Evolutionary conservation across 64 coral and sea anemone genomes (phyloP), one percentile per base, ranked within the genome.

Genomic region (Pachyseris speciosa): DNA sequence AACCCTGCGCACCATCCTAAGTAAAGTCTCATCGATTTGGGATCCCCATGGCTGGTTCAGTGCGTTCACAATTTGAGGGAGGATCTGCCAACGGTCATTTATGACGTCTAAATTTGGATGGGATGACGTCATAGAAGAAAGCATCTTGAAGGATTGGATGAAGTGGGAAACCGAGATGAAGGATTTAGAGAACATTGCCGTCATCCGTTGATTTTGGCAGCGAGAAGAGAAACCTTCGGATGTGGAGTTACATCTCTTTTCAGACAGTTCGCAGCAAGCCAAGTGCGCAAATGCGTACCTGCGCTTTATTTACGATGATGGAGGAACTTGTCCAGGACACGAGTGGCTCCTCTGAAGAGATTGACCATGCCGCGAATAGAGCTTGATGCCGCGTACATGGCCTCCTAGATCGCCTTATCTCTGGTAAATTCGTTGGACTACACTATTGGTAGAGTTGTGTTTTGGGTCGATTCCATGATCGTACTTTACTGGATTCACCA

Each of bases 391-490:
- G 68, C 51, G 29, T 31, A 13, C 28, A 74, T 85, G 30, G 45
- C 74, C 4, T 33, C 80, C 16, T 27, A 53, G 74, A 66, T 92
- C 32, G 67, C 67, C 38, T 30, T n/a, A 7, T 61, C 77, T 12
- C 41, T 64, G 57, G 19, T 30, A 37, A 61, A 75, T 64, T 64
- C 79, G 17, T 27, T 63, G 69, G 12, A 45, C 17, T 40, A 57
- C 32, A 15, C 33, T n/a, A 68, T 48, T 57, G n/a, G 9, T 30
- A 45, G 51, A 60, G 59, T 72, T 40, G 24, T 64, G 7, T 78
- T 85, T n/a, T 86, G 90, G 90, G 41, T 52, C 3, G 90, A 92
- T 55, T 93, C 91, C 1, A 86, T 77, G 17, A 85, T 78, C 25
- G 61, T 63, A 22, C 57, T 86, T 17, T 75, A 75, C 38, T 93